Evolutionary conservation across 2,113 vertebrate species (phyloP).

Genomic region (Prietella phreatophila): DNA sequence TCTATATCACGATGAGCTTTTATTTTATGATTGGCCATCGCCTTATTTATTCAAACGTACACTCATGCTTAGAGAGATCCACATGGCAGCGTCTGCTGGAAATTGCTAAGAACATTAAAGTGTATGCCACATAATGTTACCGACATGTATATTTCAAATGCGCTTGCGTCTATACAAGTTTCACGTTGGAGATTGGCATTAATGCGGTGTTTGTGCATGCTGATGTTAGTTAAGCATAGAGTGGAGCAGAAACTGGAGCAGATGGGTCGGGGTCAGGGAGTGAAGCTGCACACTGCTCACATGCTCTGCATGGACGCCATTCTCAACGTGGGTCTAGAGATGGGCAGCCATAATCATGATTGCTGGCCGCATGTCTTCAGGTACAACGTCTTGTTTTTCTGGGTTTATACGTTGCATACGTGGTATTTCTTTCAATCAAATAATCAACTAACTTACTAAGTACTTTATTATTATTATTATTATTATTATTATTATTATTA

Average conservation of each 20-base stretch:
- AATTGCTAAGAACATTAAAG: not conserved
- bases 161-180: not conserved
- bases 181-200: not conserved
- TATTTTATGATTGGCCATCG: not conserved
- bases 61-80: not conserved
- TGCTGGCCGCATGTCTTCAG: conserved; percentile 91
- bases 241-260: conserved; percentile 88
- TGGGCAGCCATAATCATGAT: conserved; percentile 89
- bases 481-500: not conserved
- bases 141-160: not conserved
- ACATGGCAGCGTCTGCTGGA: not conserved
- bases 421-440: not conserved
- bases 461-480: not conserved
- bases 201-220: not conserved
- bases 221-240: conserved; percentile 79
- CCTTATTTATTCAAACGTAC: not conserved
- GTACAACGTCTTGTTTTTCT: conserved; percentile 41
- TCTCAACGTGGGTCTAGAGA: conserved; percentile 85
- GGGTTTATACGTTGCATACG: not conserved
- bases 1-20: not conserved
- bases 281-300: conserved; percentile 84
- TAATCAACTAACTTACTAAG: not conserved
- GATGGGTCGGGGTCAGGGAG: conserved; percentile 81
- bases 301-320: conserved; percentile 91
- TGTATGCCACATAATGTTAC: not conserved